Evolutionary conservation across 2,113 vertebrate genomes (phyloP).

Genomic region (Microcebus lehilahytsara): DNA sequence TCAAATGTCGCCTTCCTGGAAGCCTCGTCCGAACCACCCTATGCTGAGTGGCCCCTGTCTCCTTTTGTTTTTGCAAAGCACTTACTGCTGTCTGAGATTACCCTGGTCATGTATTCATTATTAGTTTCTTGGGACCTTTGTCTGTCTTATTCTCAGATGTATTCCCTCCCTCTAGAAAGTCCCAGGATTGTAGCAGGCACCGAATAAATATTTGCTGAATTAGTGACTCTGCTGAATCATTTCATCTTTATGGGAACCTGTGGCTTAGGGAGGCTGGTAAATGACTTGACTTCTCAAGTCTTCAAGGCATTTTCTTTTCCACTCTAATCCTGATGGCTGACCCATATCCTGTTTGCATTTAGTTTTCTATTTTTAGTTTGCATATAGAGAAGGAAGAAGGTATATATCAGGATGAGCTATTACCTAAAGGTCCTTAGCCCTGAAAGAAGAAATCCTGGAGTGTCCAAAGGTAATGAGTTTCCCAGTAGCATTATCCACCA

Average conservation of each 20-base stretch:
- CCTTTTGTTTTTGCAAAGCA: not conserved
- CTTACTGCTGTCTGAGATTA: not conserved
- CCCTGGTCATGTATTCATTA: not conserved
- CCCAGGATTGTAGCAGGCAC: not conserved
- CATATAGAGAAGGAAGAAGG: not conserved
- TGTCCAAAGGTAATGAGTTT: not conserved
- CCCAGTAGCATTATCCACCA: not conserved
- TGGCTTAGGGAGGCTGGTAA: not conserved
- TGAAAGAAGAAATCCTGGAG: not conserved
- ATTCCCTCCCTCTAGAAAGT: not conserved
- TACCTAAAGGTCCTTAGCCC: not conserved
- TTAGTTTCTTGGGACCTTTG: not conserved
- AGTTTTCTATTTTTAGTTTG: constrained; percentile 42
- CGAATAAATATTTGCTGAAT: constrained; percentile 39
- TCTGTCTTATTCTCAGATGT: not conserved
- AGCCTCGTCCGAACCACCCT: not conserved
- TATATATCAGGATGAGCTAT: not conserved
- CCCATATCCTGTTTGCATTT: constrained; percentile 1
- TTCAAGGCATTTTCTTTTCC: constrained; percentile 4
- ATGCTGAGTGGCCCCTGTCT: not conserved
- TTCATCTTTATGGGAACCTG: not conserved
- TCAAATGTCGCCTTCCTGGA: not conserved
- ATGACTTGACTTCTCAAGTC: constrained; percentile 1
- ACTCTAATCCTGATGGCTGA: not conserved
- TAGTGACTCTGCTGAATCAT: not conserved